A percentile compares a stretch with the other conserved stretches of the same genome.
phyloP scores from a whole-genome alignment of 2,113 vertebrate genomes.

The Sula dactylatra region DNA sequence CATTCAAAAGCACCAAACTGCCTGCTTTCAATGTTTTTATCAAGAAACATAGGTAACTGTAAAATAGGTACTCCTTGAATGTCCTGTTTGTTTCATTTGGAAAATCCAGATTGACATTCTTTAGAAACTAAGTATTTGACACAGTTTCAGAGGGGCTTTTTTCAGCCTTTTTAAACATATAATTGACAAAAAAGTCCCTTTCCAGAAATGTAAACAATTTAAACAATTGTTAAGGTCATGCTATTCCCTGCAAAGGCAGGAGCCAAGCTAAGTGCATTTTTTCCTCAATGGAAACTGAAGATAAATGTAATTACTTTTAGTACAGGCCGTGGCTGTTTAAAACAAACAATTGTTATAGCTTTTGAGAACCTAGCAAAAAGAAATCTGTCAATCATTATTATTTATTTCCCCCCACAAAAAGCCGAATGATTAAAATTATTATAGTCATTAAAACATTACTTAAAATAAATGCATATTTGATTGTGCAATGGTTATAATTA shows the following conservation, averaged over 20 bases:
- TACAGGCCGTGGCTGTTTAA: neutral
- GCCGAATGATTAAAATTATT: neutral
- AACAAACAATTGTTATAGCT: neutral
- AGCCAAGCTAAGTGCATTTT: neutral
- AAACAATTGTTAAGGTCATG: neutral
- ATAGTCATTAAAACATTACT: neutral
- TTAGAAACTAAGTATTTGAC: neutral
- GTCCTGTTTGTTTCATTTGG: neutral
- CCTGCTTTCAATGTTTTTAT: neutral
- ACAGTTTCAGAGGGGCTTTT: neutral
- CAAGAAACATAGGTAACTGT: neutral
- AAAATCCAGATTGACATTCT: neutral
- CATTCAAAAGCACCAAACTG: neutral
- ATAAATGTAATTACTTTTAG: neutral
- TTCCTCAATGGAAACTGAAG: neutral
- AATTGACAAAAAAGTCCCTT: neutral
- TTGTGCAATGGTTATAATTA: neutral
- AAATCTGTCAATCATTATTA: neutral
- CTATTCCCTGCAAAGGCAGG: neutral
- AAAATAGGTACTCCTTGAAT: neutral
- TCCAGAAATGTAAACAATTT: neutral
- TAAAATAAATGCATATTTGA: neutral
- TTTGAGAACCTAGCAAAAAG: neutral
- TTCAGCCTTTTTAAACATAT: neutral
- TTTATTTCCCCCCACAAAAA: neutral